These are phyloP conservation scores for Ginglymostoma cirratum DNA, from an alignment of 2,113 vertebrate genomes.

Conservation along the genomic window DNA sequence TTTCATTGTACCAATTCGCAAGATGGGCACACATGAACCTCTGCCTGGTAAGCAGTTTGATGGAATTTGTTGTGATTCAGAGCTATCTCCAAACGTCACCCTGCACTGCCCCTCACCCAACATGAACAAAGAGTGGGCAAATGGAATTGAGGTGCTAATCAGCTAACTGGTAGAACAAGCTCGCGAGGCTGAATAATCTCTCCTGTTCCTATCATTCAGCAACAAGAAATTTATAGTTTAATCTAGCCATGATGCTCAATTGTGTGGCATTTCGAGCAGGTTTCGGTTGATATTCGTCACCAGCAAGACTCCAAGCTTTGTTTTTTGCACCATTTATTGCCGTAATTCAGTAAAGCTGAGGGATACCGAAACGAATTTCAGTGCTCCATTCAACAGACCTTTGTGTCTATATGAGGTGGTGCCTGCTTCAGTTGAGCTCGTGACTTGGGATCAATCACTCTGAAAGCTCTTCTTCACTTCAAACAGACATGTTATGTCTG, in stretches of 20 bases:
- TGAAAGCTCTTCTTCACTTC: not conserved
- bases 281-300: not conserved
- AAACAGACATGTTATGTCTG: not conserved
- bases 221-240: no score
- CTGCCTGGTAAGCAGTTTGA: constrained; percentile 72
- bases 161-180: not conserved
- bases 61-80: not conserved
- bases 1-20: constrained; percentile 83
- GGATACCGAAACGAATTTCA: not conserved
- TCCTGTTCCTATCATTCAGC: not conserved
- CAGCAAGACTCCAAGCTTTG: not conserved
- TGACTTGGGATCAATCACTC: not conserved
- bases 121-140: not conserved
- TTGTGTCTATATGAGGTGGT: not conserved
- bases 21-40: constrained; percentile 77
- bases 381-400: not conserved
- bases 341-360: not conserved
- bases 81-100: not conserved
- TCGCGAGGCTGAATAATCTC: not conserved
- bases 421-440: not conserved
- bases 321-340: not conserved
- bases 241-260: no score
- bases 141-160: not conserved
- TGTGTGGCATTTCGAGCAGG: not conserved
- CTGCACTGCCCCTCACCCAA: no score